Evolutionary conservation across 2,888 invertebrate genomes (phyloP), one percentile per base, ranked within the genome.

Genomic region (Ophraella communa): DNA sequence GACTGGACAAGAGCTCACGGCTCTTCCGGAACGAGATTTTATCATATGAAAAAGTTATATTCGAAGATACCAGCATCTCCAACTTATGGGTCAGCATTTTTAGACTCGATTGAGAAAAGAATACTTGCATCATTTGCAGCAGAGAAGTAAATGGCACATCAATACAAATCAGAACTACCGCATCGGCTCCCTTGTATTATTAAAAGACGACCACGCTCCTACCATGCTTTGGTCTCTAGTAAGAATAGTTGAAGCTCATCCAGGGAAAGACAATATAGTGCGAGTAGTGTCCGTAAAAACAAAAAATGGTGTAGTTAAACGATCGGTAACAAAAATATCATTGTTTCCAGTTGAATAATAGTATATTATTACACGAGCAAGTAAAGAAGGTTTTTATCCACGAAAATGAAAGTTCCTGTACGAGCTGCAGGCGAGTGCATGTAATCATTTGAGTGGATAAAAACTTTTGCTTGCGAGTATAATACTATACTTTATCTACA

Each of bases 1-100:
- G 18, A 64, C 56, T n/a, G 17, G 44, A 47, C 45, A 58, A 18
- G 53, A 62, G 8, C 53, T 70, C 1, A 64, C 44, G 2, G n/a
- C 61, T 7, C 11, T 61, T 35, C 59, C 66, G 8, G 56, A 62
- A 23, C 27, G 3, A 39, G 59, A 61, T 17, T 35, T 60, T n/a
- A 14, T 42, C 45, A 0, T n/a, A 54, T 18, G n/a, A 59, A 14
- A n/a, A 27, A 11, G 8, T 53, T 5, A 68, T 1, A 30, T 64
- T 18, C 23, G 2, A 20, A 44, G 21, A 52, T 60, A 35, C 24
- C 59, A 59, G 44, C 51, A 33, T 23, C 33, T 52, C 4, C 60
- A 51, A 14, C 51, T 35, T n/a, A 27, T 61, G 21, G 27, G 27
- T 23, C 61, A 61, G 18, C 61, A 54, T 11, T 45, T 61, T 27